Evolutionary conservation across 2,888 invertebrate genomes (phyloP).

Genomic region (Lycaena phlaeas): DNA sequence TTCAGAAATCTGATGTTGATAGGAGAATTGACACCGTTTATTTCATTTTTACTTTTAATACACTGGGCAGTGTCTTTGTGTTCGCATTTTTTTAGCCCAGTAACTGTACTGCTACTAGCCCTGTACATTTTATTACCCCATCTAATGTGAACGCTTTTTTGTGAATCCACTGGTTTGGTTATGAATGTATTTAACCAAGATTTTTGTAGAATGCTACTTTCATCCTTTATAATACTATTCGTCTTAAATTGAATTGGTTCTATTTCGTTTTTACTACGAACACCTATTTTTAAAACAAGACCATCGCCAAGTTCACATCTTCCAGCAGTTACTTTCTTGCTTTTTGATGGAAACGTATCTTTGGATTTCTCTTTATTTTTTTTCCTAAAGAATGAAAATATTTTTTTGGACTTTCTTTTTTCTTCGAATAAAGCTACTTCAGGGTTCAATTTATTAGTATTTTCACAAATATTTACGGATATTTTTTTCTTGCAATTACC

Average conservation of each 20-base stretch:
- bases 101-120: conserved; percentile 47
- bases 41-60: conserved; percentile 40
- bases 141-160: conserved; percentile 40
- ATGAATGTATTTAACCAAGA: conserved; percentile 43
- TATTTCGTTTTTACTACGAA: conserved; percentile 17
- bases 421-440: conserved; percentile 14
- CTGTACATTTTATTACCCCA: conserved; percentile 49
- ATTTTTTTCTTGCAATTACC: conserved; percentile 18
- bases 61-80: conserved; percentile 37
- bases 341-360: conserved; percentile 29
- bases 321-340: conserved; percentile 43
- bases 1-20: conserved; percentile 25
- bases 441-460: conserved; percentile 17
- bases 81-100: conserved; percentile 41
- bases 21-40: conserved; percentile 31
- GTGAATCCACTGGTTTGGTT: conserved; percentile 33
- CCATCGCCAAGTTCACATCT: conserved; percentile 50
- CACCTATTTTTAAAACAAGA: conserved; percentile 34
- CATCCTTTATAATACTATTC: conserved; percentile 22
- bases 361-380: conserved; percentile 32
- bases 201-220: conserved; percentile 30
- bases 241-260: conserved; percentile 15
- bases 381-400: conserved; percentile 49
- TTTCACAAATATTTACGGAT: conserved; percentile 19
- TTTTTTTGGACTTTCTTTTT: conserved; percentile 33